phyloP scores from a whole-genome alignment of 2,888 invertebrate species.

The Ischnus inquisitorius region DNA sequence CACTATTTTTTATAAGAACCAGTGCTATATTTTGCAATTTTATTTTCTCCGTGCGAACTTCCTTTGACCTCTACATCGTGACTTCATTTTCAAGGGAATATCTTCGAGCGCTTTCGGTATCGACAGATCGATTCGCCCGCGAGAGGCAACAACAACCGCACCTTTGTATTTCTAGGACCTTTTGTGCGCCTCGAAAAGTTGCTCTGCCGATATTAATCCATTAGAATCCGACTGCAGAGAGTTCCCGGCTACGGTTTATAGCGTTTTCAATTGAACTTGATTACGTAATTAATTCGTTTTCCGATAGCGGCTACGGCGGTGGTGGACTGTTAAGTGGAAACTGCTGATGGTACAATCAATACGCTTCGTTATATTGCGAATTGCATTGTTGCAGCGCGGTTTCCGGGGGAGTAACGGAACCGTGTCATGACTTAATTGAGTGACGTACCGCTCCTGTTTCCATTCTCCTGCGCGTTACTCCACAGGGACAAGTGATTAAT shows the following conservation, averaged over 20 bases:
- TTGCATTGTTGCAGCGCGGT: constrained; percentile 27
- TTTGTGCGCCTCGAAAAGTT: background rate
- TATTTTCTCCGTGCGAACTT: too few relatives aligned
- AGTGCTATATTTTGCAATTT: too few relatives aligned
- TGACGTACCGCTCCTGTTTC: constrained; percentile 39
- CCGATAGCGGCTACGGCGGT: constrained; percentile 1
- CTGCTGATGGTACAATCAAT: constrained; percentile 55
- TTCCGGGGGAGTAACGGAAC: constrained; percentile 49
- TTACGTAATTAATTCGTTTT: constrained; percentile 46
- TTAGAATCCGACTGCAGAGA: background rate
- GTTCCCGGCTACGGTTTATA: background rate
- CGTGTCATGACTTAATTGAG: constrained; percentile 58
- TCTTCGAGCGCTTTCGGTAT: too few relatives aligned
- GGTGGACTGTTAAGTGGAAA: constrained; percentile 35
- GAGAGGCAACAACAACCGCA: too few relatives aligned
- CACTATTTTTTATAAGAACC: too few relatives aligned
- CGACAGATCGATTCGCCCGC: too few relatives aligned
- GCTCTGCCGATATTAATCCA: background rate
- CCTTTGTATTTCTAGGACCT: background rate
- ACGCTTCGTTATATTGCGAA: constrained; percentile 40
- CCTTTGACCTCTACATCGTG: too few relatives aligned
- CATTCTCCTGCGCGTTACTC: constrained; percentile 13
- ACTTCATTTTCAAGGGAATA: too few relatives aligned
- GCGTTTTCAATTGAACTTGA: constrained; percentile 35
- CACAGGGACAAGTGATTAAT: constrained; percentile 25